phyloP scores from a whole-genome alignment of 2,888 invertebrate genomes.

The Eupeodes luniger region DNA sequence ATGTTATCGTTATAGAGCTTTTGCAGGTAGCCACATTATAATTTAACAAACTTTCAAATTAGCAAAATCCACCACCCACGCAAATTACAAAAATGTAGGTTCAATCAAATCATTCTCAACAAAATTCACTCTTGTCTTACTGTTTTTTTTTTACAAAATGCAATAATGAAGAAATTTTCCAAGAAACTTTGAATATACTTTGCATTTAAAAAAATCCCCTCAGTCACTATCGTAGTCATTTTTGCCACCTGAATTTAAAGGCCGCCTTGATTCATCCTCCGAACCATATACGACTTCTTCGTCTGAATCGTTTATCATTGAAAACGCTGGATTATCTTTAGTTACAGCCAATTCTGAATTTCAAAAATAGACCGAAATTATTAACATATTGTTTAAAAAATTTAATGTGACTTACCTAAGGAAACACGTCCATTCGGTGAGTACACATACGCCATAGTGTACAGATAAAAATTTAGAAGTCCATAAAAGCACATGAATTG shows the following conservation, averaged over 20 bases:
- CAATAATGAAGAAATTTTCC: slow-evolving; percentile 45
- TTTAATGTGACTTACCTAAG: slow-evolving; percentile 88
- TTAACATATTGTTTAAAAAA: background rate
- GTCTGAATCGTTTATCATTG: slow-evolving; percentile 99
- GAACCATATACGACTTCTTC: slow-evolving; percentile 98
- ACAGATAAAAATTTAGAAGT: slow-evolving; percentile 96
- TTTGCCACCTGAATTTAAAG: slow-evolving; percentile 88
- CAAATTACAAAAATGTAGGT: slow-evolving; percentile 34
- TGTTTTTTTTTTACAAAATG: slow-evolving; percentile 23
- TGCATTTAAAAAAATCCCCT: slow-evolving; percentile 22
- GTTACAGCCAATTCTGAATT: slow-evolving; percentile 93
- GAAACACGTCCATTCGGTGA: slow-evolving; percentile 92
- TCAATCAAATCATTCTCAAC: slow-evolving; percentile 2
- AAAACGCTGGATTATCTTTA: slow-evolving; percentile 98
- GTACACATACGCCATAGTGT: slow-evolving; percentile 97
- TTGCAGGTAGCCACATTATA: slow-evolving; percentile 26
- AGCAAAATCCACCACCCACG: slow-evolving; percentile 29
- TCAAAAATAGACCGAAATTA: background rate
- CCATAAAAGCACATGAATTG: slow-evolving; percentile 98
- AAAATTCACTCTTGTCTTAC: background rate
- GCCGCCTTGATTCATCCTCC: slow-evolving; percentile 93
- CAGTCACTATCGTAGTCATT: slow-evolving; percentile 90
- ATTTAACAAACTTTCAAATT: slow-evolving; percentile 42
- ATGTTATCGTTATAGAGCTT: slow-evolving; percentile 45
- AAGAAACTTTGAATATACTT: slow-evolving; percentile 45